phyloP scores from a whole-genome alignment of 2,888 invertebrate genomes.

The Cosmorhoe ocellata region DNA sequence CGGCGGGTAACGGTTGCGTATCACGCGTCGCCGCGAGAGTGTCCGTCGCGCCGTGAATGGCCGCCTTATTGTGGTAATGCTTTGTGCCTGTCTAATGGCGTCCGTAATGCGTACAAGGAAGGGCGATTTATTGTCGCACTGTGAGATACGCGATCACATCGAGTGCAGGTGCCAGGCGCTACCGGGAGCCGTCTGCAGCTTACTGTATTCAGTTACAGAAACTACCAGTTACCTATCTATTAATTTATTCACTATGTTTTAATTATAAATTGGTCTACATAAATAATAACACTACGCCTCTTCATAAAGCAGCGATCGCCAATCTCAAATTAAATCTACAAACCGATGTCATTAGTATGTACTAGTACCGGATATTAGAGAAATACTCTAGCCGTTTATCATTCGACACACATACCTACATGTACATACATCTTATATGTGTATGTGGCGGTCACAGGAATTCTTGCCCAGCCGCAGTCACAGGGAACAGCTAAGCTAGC shows the following conservation, averaged over 20 bases:
- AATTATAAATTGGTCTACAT: neutral
- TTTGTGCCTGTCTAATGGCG: conserved; percentile 17
- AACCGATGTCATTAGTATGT: conserved; percentile 9
- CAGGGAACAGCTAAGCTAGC: neutral
- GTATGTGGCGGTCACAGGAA: neutral
- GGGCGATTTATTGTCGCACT: conserved; percentile 28
- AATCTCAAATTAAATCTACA: conserved; percentile 18
- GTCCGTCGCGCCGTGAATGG: conserved; percentile 29
- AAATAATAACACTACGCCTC: conserved; percentile 8
- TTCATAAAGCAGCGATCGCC: neutral
- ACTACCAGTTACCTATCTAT: too few relatives aligned
- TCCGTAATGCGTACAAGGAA: conserved; percentile 27
- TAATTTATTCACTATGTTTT: neutral
- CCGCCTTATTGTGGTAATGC: conserved; percentile 39
- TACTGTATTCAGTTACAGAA: too few relatives aligned
- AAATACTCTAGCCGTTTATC: neutral
- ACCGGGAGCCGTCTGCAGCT: too few relatives aligned
- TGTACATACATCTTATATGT: too few relatives aligned
- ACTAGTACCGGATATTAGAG: conserved; percentile 13
- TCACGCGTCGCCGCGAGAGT: conserved; percentile 46
- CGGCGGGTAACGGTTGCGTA: conserved; percentile 33
- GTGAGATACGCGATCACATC: conserved; percentile 19
- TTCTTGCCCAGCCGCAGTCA: neutral
- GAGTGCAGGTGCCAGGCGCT: too few relatives aligned
- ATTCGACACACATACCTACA: neutral